These are phyloP conservation scores for Pollenia amentaria DNA, from an alignment of 2,888 invertebrate species.

Conservation along the genomic window DNA sequence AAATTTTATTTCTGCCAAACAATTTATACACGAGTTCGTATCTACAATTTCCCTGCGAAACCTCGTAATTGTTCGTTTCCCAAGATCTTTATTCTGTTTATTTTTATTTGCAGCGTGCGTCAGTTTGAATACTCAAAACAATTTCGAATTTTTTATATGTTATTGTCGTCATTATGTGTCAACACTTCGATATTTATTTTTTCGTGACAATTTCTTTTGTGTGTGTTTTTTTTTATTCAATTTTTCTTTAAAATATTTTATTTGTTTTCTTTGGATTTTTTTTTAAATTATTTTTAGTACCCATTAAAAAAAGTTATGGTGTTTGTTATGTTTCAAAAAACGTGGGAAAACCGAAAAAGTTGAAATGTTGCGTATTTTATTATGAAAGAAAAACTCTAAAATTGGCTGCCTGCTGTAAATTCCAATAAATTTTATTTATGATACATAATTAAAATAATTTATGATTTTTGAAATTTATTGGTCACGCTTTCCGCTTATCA, in stretches of 20 bases:
- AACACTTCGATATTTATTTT: conserved; percentile 56
- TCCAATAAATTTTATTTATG: no score
- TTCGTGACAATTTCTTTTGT: conserved; percentile 49
- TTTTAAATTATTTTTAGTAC: conserved; percentile 17
- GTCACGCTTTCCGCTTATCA: no score
- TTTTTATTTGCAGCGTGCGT: neutral
- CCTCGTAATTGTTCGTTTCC: no score
- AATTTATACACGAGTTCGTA: no score
- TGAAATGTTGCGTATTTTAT: neutral
- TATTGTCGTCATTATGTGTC: conserved; percentile 23
- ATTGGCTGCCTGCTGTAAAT: no score
- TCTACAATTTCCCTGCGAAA: no score
- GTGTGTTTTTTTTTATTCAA: neutral
- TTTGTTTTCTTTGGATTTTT: conserved; percentile 6
- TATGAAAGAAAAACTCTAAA: neutral
- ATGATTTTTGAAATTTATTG: no score
- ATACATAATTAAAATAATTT: no score
- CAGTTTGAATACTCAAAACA: neutral
- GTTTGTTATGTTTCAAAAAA: conserved; percentile 10
- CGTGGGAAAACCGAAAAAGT: neutral
- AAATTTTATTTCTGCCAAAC: no score
- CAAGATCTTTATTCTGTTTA: neutral
- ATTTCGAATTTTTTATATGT: neutral
- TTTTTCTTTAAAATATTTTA: conserved; percentile 8
- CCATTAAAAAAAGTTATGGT: neutral